phyloP scores from a whole-genome alignment of 2,113 vertebrate species.

The Pomatostomus ruficeps region DNA sequence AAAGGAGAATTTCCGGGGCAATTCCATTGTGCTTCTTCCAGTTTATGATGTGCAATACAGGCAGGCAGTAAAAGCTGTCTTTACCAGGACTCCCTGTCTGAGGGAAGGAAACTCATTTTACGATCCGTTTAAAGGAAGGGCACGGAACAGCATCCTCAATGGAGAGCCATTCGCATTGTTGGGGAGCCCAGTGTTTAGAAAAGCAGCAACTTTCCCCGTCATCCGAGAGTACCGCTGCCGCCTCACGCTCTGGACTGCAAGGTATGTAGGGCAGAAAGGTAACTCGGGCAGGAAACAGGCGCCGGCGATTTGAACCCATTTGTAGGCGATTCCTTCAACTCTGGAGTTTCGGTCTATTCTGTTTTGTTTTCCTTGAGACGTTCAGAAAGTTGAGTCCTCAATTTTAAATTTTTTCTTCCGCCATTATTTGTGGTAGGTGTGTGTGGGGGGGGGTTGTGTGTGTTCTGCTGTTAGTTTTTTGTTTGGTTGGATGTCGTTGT shows the following conservation, averaged over 20 bases:
- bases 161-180: constrained; percentile 41
- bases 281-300: neutral
- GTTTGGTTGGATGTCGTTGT: neutral
- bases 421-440: too few species aligned
- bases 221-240: neutral
- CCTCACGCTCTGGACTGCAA: neutral
- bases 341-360: neutral
- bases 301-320: neutral
- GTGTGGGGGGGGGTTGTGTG: accelerated
- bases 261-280: neutral
- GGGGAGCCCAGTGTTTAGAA: constrained; percentile 6
- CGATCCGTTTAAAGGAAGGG: constrained; percentile 70
- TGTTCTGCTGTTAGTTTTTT: neutral
- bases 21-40: constrained; percentile 77
- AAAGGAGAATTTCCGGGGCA: constrained; percentile 81
- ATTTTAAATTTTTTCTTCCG: too few species aligned
- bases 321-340: neutral
- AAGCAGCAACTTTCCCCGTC: neutral
- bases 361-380: neutral
- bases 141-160: constrained; percentile 49
- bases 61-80: constrained; percentile 76
- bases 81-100: constrained; percentile 64
- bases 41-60: constrained; percentile 84
- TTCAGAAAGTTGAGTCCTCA: neutral
- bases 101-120: constrained; percentile 71